Evolutionary conservation across 2,113 vertebrate species (phyloP).

Genomic region (Helogale parvula): DNA sequence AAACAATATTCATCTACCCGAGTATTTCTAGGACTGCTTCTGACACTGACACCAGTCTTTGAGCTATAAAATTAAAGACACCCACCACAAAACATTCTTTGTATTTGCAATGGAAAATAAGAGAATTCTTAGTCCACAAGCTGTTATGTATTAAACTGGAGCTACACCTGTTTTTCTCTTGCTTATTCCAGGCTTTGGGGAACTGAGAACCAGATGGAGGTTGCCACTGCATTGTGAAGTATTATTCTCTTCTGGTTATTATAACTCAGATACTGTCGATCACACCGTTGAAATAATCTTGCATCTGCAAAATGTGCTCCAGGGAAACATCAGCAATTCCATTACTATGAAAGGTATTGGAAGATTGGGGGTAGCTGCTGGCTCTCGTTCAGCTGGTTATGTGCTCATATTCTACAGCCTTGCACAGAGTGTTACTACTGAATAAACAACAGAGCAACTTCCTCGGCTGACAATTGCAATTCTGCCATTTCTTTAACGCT

Average conservation of each 20-base stretch:
- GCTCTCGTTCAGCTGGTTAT: conserved; percentile 27
- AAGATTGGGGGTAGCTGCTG: conserved; percentile 25
- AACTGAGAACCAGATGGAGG: conserved; percentile 47
- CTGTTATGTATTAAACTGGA: conserved; percentile 46
- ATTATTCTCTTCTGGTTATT: conserved; percentile 54
- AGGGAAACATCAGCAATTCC: conserved; percentile 51
- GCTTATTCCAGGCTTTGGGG: conserved; percentile 28
- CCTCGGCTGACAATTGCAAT: not conserved
- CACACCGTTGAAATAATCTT: conserved; percentile 38
- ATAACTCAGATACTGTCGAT: conserved; percentile 37
- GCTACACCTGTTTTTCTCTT: conserved; percentile 56
- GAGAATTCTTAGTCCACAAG: conserved; percentile 30
- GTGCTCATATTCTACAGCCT: not conserved
- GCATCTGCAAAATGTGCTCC: conserved; percentile 57
- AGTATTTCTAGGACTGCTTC: not conserved
- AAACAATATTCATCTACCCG: not conserved
- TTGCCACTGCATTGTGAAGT: not conserved
- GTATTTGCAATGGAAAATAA: conserved; percentile 44
- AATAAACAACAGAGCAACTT: not conserved
- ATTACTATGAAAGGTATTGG: conserved; percentile 6
- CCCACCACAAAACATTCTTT: not conserved
- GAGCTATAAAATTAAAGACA: conserved; percentile 44
- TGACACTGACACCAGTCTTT: conserved; percentile 4
- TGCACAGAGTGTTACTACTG: not conserved
- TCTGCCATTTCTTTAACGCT: not conserved